These are phyloP conservation scores for Recurvirostra avosetta DNA, from an alignment of 2,113 vertebrate genomes.

Conservation along the genomic window DNA sequence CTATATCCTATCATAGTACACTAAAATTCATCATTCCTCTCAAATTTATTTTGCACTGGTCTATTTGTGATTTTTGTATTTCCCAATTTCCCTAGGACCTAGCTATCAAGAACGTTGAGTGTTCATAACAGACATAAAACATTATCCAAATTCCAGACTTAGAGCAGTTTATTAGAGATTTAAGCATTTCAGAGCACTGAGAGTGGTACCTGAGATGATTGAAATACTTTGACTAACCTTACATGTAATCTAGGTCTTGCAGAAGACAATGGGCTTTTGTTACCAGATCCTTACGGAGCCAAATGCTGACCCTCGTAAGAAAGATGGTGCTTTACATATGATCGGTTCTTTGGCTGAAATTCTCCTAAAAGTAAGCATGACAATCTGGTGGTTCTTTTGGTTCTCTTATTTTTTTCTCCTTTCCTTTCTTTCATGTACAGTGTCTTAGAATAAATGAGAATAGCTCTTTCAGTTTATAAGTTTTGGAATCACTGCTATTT, in stretches of 20 bases:
- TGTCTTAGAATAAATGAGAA: not conserved
- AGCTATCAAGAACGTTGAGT: not conserved
- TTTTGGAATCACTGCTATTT: not conserved
- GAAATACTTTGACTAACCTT: not conserved
- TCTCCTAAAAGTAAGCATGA: constrained; percentile 87
- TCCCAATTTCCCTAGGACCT: not conserved
- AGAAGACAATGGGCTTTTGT: constrained; percentile 99
- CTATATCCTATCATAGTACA: not conserved
- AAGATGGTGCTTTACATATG: constrained; percentile 98
- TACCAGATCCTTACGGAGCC: constrained; percentile 96
- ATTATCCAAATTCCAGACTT: not conserved
- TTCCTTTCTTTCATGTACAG: not conserved
- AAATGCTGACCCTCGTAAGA: constrained; percentile 93
- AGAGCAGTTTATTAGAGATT: not conserved
- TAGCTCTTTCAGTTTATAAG: not conserved
- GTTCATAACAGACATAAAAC: not conserved
- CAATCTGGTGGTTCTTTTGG: not conserved
- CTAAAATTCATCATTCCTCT: not conserved
- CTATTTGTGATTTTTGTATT: not conserved
- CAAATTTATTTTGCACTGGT: not conserved
- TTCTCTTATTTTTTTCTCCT: not conserved
- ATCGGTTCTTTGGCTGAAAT: constrained; percentile 98
- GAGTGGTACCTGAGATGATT: not conserved
- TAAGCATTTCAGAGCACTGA: not conserved
- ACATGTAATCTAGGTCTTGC: constrained; percentile 81